A percentile compares a stretch with the other conserved stretches of the same genome.
Evolutionary conservation across 2,797 vertebrate species (phyloP).

Genomic region (Bovichtus variegatus): DNA sequence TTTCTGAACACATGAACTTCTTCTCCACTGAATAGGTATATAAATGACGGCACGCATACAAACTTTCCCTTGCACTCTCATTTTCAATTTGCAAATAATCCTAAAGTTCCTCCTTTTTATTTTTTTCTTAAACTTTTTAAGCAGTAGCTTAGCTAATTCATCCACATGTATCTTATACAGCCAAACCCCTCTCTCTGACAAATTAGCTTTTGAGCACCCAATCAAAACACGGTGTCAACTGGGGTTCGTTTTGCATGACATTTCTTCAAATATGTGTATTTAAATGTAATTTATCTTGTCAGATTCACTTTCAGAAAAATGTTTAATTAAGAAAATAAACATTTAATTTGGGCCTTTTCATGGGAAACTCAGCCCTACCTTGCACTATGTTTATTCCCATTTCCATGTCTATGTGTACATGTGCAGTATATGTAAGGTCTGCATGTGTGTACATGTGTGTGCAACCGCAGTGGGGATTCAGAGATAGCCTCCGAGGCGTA

Average conservation of each 20-base stretch:
- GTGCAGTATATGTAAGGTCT: conserved; percentile 34
- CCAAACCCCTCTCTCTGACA: neutral
- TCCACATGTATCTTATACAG: neutral
- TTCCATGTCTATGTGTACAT: conserved; percentile 13
- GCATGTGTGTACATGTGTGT: conserved; percentile 29
- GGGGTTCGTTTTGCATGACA: neutral
- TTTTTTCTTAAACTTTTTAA: too few relatives aligned
- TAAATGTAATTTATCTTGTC: neutral
- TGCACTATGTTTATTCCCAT: conserved; percentile 7
- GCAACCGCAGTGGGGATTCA: conserved; percentile 38
- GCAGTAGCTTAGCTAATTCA: neutral
- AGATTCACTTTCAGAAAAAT: neutral
- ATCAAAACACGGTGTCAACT: neutral
- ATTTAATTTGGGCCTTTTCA: neutral
- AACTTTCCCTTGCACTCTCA: neutral
- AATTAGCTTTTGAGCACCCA: neutral
- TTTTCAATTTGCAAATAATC: neutral
- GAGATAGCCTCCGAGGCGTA: conserved; percentile 79
- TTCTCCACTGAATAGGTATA: neutral
- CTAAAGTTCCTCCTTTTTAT: neutral
- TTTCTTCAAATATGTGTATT: neutral
- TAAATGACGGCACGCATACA: too few relatives aligned
- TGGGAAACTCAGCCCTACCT: neutral
- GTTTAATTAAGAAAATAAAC: neutral
- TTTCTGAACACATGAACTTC: neutral